Conservation (phyloP, 2,888 invertebrate species). For the Epirrhoe alternata region DNA sequence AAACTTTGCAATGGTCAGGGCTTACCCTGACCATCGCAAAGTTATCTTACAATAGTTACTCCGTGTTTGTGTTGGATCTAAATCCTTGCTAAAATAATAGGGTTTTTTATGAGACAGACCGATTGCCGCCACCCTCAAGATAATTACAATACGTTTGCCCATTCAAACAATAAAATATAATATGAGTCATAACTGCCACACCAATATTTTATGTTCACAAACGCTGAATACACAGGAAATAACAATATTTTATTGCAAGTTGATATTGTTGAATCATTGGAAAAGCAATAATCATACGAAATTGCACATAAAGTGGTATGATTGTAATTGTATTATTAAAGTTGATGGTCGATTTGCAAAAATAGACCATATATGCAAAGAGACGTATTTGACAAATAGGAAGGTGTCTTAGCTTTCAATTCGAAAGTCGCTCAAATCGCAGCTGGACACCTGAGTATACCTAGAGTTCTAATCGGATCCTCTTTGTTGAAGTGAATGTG, state of each 20-base stretch:
- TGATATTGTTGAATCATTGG: slow-evolving; percentile 28
- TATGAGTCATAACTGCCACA: slow-evolving; percentile 29
- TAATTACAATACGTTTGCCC: slow-evolving; percentile 29
- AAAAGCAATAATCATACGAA: slow-evolving; percentile 16
- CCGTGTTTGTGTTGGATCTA: not conserved
- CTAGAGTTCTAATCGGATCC: too few relatives aligned
- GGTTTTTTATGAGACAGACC: slow-evolving; percentile 6
- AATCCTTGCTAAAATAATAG: not conserved
- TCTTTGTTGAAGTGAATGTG: not conserved
- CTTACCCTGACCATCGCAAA: too few relatives aligned
- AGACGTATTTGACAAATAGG: too few relatives aligned
- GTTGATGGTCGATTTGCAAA: not conserved
- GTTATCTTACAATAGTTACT: too few relatives aligned
- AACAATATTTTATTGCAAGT: slow-evolving; percentile 28
- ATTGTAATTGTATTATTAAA: slow-evolving; percentile 8
- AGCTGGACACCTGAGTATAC: too few relatives aligned
- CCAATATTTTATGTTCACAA: slow-evolving; percentile 30
- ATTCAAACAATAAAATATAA: slow-evolving; percentile 31
- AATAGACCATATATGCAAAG: not conserved
- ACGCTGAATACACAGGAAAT: slow-evolving; percentile 29
- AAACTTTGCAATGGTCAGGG: too few relatives aligned
- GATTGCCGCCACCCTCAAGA: slow-evolving; percentile 7
- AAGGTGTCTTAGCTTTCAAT: too few relatives aligned
- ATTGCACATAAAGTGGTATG: slow-evolving; percentile 16
- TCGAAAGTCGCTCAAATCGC: too few relatives aligned